Percentiles rank a stretch among this genome's conserved stretches.
phyloP scores from a whole-genome alignment of 2,797 vertebrate genomes.

The Alfaro cultratus region DNA sequence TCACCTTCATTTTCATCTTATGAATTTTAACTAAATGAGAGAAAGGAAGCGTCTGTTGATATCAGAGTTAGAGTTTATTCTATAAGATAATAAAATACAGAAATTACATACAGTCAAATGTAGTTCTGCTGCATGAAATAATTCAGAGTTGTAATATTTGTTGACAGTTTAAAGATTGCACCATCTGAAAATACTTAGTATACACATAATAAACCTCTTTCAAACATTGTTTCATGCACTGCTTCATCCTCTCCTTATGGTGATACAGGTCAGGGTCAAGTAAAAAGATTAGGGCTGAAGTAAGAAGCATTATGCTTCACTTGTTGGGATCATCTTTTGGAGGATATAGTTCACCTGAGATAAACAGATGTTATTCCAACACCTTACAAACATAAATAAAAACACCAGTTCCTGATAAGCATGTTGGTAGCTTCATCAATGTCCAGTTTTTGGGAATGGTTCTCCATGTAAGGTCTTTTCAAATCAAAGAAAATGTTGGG shows the following conservation, averaged over 20 bases:
- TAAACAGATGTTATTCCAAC: constrained; percentile 8
- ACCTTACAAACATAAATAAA: neutral
- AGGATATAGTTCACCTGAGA: constrained; percentile 21
- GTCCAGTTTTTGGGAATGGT: neutral
- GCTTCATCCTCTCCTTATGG: constrained; percentile 11
- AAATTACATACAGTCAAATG: neutral
- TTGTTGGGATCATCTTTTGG: constrained; percentile 45
- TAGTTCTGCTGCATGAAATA: neutral
- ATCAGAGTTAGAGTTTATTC: neutral
- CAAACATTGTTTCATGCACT: constrained; percentile 10
- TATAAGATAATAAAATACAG: neutral
- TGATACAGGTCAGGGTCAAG: constrained; percentile 70
- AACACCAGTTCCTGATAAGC: neutral
- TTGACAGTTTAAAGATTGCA: neutral
- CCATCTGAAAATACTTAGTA: neutral
- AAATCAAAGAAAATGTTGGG: neutral
- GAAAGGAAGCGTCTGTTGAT: neutral
- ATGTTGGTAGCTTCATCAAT: neutral
- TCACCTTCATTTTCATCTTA: neutral
- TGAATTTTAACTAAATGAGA: neutral
- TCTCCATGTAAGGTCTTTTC: neutral
- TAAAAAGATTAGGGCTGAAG: constrained; percentile 66
- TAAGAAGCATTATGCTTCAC: constrained; percentile 61
- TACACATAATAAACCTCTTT: neutral
- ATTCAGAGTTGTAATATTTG: neutral